phyloP scores from a whole-genome alignment of 2,797 vertebrate species.

The Poecile montanus region DNA sequence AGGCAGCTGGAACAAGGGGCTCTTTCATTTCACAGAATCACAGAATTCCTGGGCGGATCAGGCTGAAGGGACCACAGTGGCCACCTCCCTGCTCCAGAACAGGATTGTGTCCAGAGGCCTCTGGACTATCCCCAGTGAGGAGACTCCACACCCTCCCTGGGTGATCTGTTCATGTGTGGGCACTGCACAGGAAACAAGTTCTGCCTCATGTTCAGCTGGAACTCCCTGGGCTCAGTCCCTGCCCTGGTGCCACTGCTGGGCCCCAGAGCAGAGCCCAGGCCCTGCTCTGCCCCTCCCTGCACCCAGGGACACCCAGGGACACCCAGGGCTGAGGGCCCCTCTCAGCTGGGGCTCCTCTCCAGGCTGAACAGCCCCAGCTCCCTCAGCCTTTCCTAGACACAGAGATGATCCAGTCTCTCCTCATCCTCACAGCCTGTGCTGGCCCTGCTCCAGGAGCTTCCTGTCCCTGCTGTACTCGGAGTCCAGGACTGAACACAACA shows the following conservation, averaged over 20 bases:
- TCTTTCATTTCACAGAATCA: too few relatives aligned
- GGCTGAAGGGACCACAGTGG: neutral
- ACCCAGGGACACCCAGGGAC: neutral
- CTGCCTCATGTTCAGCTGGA: rapidly evolving
- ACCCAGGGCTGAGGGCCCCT: neutral
- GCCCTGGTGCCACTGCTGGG: neutral
- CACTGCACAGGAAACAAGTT: neutral
- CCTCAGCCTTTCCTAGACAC: neutral
- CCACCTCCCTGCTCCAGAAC: neutral
- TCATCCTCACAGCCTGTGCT: too few relatives aligned
- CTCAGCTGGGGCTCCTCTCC: neutral
- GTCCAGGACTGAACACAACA: neutral
- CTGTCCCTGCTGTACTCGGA: neutral
- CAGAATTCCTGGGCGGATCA: neutral
- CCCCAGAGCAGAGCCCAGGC: neutral
- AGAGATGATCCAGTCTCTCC: neutral
- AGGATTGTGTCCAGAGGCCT: rapidly evolving
- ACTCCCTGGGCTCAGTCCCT: neutral
- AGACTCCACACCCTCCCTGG: neutral
- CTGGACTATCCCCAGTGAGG: neutral
- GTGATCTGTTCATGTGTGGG: neutral
- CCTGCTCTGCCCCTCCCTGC: neutral
- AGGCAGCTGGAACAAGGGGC: neutral
- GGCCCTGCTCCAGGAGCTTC: neutral
- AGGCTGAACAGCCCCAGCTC: neutral